These are phyloP conservation scores for Halocynthia aurantium DNA, from an alignment of 23 tunicate species.

Conservation along the genomic window DNA sequence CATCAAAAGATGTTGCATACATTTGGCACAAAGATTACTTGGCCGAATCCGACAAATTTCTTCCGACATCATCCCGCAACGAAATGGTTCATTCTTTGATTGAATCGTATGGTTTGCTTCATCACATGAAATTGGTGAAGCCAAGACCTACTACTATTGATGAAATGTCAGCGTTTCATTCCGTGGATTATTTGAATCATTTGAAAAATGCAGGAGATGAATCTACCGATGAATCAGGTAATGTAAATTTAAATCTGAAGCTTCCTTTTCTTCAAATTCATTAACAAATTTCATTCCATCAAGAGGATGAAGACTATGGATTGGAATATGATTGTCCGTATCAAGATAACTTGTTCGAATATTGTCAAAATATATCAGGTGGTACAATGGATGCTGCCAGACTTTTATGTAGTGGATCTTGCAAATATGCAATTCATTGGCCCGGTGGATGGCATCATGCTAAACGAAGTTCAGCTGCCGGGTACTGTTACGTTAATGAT, in stretches of 20 bases:
- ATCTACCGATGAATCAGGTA: not conserved
- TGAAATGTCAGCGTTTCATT: conserved; percentile 49
- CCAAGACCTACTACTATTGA: conserved; percentile 30
- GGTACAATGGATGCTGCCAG: conserved; percentile 66
- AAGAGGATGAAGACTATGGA: conserved; percentile 50
- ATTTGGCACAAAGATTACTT: conserved; percentile 36
- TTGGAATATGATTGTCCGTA: conserved; percentile 82
- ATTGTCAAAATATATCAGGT: conserved; percentile 68
- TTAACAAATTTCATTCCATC: not conserved
- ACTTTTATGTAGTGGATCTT: conserved; percentile 23
- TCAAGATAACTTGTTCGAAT: conserved; percentile 36
- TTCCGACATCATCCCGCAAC: conserved; percentile 70
- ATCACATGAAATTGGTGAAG: conserved; percentile 25
- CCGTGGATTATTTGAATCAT: conserved; percentile 32
- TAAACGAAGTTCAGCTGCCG: conserved; percentile 55
- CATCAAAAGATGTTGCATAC: conserved; percentile 20
- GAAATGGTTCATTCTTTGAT: conserved; percentile 69
- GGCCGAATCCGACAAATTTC: conserved; percentile 32
- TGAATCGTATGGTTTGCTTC: conserved; percentile 35
- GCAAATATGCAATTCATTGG: conserved; percentile 67
- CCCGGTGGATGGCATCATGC: conserved; percentile 97
- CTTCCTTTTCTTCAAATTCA: too few species aligned
- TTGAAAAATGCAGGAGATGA: conserved; percentile 12
- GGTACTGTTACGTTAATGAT: conserved; percentile 84
- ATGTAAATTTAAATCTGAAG: not conserved